Percentiles rank a stretch among this genome's conserved stretches.
Conservation (phyloP, 2,888 invertebrate species). For the Luffia ferchaultella region DNA sequence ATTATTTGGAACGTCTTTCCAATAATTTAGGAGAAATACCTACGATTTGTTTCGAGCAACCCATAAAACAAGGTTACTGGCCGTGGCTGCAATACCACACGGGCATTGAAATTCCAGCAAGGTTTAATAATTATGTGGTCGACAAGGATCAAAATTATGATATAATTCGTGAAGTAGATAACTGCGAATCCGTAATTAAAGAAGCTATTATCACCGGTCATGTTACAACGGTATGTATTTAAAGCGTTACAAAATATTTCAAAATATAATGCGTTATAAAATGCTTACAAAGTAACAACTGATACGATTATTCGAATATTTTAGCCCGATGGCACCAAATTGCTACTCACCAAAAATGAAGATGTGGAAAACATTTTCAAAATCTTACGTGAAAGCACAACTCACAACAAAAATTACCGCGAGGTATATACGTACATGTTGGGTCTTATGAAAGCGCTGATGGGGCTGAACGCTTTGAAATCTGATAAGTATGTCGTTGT, state of each 20-base stretch:
- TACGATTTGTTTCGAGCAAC: slow-evolving; percentile 50
- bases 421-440: slow-evolving; percentile 67
- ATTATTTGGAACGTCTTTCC: slow-evolving; percentile 60
- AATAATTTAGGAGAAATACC: slow-evolving; percentile 50
- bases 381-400: slow-evolving; percentile 41
- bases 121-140: slow-evolving; percentile 48
- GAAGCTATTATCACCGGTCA: slow-evolving; percentile 67
- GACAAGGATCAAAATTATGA: slow-evolving; percentile 32
- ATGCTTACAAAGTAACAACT: no score
- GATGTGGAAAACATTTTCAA: slow-evolving; percentile 65
- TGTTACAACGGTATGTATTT: slow-evolving; percentile 38
- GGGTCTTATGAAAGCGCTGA: slow-evolving; percentile 56
- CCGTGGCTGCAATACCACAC: slow-evolving; percentile 63
- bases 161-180: slow-evolving; percentile 31
- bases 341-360: slow-evolving; percentile 42
- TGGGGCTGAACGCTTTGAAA: slow-evolving; percentile 41
- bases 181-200: slow-evolving; percentile 61
- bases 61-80: slow-evolving; percentile 60
- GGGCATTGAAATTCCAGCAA: slow-evolving; percentile 60
- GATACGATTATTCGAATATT: no score
- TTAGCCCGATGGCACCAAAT: slow-evolving; percentile 42
- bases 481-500: slow-evolving; percentile 38
- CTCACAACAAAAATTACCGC: slow-evolving; percentile 37
- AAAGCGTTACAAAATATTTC: no score
- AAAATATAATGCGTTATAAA: no score